These are phyloP conservation scores for Montipora sp. DNA, from an alignment of 64 coral and sea anemone genomes.

Conservation along the genomic window DNA sequence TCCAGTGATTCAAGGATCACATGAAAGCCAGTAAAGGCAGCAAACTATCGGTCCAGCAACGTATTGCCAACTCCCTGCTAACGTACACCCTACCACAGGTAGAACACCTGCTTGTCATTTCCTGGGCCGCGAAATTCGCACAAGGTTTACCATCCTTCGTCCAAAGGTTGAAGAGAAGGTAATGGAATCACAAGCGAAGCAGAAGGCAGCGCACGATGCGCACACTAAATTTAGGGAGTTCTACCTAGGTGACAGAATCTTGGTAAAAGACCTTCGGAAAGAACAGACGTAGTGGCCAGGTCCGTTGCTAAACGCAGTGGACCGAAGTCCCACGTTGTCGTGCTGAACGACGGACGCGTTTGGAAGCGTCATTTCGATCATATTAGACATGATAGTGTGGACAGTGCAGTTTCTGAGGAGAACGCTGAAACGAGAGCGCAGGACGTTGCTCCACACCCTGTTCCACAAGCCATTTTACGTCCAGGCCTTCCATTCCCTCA, in stretches of 20 bases:
- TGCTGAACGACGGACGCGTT: conserved; percentile 49
- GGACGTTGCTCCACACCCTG: too few species aligned
- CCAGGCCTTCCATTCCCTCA: too few species aligned
- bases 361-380: conserved; percentile 46
- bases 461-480: too few species aligned
- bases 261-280: neutral
- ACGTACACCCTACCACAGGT: conserved; percentile 2
- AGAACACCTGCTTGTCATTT: conserved; percentile 28
- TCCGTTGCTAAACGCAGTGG: conserved; percentile 27
- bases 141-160: conserved; percentile 9
- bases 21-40: conserved; percentile 22
- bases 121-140: conserved; percentile 23
- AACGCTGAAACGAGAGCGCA: too few species aligned
- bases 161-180: conserved; percentile 19
- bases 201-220: conserved; percentile 22
- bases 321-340: conserved; percentile 17
- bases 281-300: conserved; percentile 25
- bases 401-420: too few species aligned
- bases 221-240: conserved; percentile 43
- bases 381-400: too few species aligned
- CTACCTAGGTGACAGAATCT: conserved; percentile 21
- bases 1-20: conserved; percentile 55
- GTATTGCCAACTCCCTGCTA: conserved; percentile 38
- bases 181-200: conserved; percentile 37
- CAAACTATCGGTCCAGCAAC: conserved; percentile 15